Evolutionary conservation across 1,140 invertebrate species (phyloP), one percentile per base, ranked within the genome.

Genomic region (Cephus cinctus): DNA sequence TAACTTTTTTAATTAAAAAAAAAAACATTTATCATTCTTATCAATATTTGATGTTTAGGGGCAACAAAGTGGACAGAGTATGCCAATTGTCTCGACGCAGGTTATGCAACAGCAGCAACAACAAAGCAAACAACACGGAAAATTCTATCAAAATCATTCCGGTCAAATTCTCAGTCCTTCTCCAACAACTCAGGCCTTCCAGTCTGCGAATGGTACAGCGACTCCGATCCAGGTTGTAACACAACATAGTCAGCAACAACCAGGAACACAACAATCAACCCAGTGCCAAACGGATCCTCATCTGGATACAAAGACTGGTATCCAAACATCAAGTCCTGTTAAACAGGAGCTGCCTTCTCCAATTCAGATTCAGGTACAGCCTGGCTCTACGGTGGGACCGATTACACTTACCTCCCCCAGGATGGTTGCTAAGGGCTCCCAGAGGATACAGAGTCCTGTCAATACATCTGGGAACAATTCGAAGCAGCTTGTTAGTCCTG

Each of bases 251-350:
- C 42, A 50, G 4, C 54, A 51, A 40, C 44, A 43, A 34, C 1
- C 55, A 46, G 36, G 40, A 43, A 50, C 52, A 21, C 69, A 73
- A 42, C 71, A 73, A 41, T 70, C 73, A 4, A 57, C 63, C 0
- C 74, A 75, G 15, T 75, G 69, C 49, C 74, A 76, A 43, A 73
- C 63, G 1, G 74, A 76, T 41, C 57, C 64, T 5, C n/a, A n/a
- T n/a, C 51, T 65, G 31, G 73, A 75, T 23, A 52, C 69, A 0
- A 75, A 75, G 32, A 49, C 66, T 4, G 65, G 50, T 25, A 59
- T 71, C 27, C 61, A 64, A 36, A 51, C 61, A 14, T 35, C 61
- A 5, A 69, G 57, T 61, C 65, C 68, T 11, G 53, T 65, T 9
- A 73, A 69, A 20, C 71, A 75, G 43, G 74, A 76, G 47, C 39